Base-by-base conservation (phyloP, 2,797 vertebrate genomes). In the Moxostoma hubbsi region DNA sequence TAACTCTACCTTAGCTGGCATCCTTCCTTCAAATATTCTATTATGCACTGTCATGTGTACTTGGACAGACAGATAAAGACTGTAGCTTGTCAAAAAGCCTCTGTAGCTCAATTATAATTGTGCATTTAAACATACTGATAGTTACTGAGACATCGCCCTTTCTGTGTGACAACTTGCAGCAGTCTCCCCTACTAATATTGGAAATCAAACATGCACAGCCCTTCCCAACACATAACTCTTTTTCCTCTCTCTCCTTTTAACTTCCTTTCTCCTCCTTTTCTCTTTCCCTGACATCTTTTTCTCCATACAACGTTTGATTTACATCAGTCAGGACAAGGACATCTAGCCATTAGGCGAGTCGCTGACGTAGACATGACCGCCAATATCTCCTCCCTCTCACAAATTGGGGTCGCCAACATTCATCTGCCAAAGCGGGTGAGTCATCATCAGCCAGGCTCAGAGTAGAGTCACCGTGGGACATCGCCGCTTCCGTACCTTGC, bases 291-390 rank as follows among this genome's bases (percentile, higher is more conserved):
- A 47, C 76, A 51, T 59, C 47, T 63, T 49, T 72, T 78, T 62
- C 36, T 77, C 55, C 16, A 86, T 36, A 36, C 36, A 36, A 36
- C 88, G 84, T 81, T 80, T 94, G 92, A 94, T 93, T 85, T 86
- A 94, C 90, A 93, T 86, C 87, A 91, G 90, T 93, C 91, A 92
- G 83, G 90, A 94, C 93, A 94, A 95, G 94, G 93, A 94, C 93
- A 90, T 92, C 88, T 90, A 89, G 90, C 91, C 89, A 90, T 90
- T 93, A 92, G 91, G 85, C 79, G 91, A 89, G 87, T 82, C 80
- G 82, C 91, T 94, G 93, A 94, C 91, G 92, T 92, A 90, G 89
- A 86, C 77, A 87, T 82, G 68, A n/a, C 65, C 67, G 18, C 58
- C 83, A 59, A 73, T 71, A 65, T 53, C 65, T 65, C 82, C 80